Evolutionary conservation across 37 sponge, comb jelly and placozoan species (phyloP).

Genomic region (Mnemiopsis leidyi): DNA sequence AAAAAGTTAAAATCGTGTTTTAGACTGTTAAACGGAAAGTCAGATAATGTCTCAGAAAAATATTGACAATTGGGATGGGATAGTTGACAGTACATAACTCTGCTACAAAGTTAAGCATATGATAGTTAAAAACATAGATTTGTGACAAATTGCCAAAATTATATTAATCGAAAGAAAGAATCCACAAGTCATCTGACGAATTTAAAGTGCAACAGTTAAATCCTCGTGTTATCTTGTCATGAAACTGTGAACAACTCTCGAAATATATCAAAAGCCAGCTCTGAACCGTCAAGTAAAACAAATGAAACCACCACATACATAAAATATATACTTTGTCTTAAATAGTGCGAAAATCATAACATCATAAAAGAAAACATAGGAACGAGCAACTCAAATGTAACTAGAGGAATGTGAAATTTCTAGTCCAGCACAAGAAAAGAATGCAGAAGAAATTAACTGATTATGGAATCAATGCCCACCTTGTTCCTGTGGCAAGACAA

Average conservation of each 20-base stretch:
- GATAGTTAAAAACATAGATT: too few relatives aligned
- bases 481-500: background rate
- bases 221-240: too few relatives aligned
- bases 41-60: background rate
- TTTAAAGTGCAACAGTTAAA: too few relatives aligned
- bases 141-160: too few relatives aligned
- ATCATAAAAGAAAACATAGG: background rate
- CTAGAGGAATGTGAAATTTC: background rate
- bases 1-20: background rate
- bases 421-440: background rate
- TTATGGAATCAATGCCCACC: conserved; percentile 34
- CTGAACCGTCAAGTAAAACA: background rate
- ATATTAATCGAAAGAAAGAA: too few relatives aligned
- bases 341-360: background rate
- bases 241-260: background rate
- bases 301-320: background rate
- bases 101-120: too few relatives aligned
- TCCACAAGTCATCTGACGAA: too few relatives aligned
- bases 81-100: too few relatives aligned
- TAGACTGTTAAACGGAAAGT: too few relatives aligned
- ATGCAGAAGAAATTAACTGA: background rate
- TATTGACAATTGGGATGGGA: too few relatives aligned
- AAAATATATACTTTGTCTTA: background rate
- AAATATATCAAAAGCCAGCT: background rate
- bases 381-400: background rate